Base-by-base conservation (phyloP, 2,113 vertebrate species). In the Sylvicapra grimmia region DNA sequence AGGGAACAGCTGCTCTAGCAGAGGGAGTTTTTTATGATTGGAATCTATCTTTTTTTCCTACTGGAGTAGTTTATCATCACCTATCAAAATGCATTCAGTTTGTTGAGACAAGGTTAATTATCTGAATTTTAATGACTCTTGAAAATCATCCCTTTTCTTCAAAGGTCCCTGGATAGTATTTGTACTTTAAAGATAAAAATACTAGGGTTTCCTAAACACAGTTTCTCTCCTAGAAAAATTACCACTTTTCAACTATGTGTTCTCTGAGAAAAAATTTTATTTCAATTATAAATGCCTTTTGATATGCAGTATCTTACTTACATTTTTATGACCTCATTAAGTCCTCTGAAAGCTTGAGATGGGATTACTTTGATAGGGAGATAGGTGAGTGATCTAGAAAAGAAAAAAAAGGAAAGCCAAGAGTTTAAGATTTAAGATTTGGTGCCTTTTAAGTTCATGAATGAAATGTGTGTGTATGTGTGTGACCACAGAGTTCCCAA, bases 301-400 rank as follows among this genome's bases (percentile, higher is more conserved):
- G 58, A 90, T 94, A 61, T 44, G 86, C 90, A 65, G 82, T 94
- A 96, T 88, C 72, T 65, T 96, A 99, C 99, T 99, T 99, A 99
- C 99, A 99, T 99, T 97, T 98, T 98, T 83, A 99, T 97, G 75
- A 99, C 97, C 98, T 99, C 99, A 97, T 98, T 98, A 95, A 99
- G 99, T 96, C 99, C 99, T 98, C 98, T 99, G 98, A 99, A 99
- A 25, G 99, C 99, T 3, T 99, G 98, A 92, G 99, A 98, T 89
- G 99, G 98, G 68, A 99, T 99, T 98, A 99, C 98, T 98, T 98
- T 99, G 96, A 99, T 97, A 72, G 99, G 98, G 97, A 99, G 99
- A 83, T 99, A 99, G 75, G 97, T 98, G 94, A 99, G 98, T 54
- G 99, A 98, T 97, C 99, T 99, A 98, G 86, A 98, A 98, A 97